A percentile compares a stretch with the other conserved stretches of the same genome.
phyloP scores from a whole-genome alignment of 2,888 invertebrate species.

The Odontocolon sp. region DNA sequence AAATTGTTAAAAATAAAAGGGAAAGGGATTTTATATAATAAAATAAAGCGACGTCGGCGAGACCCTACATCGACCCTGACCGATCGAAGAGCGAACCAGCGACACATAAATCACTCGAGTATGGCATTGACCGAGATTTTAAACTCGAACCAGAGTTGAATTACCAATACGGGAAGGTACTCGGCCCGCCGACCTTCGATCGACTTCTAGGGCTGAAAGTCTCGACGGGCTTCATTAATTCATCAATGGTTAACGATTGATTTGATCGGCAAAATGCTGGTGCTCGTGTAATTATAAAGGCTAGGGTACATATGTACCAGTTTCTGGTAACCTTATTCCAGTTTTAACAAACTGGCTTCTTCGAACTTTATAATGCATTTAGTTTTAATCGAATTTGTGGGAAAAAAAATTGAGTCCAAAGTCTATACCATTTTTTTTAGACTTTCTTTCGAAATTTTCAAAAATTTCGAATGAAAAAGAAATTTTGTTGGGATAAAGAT shows the following conservation, averaged over 20 bases:
- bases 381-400: no score
- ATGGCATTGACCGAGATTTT: constrained; percentile 73
- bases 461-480: no score
- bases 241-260: constrained; percentile 46
- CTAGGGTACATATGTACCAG: no score
- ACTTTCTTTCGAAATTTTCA: no score
- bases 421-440: background rate
- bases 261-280: background rate
- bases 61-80: constrained; percentile 47
- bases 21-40: constrained; percentile 6
- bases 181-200: constrained; percentile 63
- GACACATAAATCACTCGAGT: constrained; percentile 56
- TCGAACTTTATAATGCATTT: no score
- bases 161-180: constrained; percentile 58
- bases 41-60: background rate
- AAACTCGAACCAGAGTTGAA: constrained; percentile 57
- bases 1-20: no score
- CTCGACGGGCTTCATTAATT: constrained; percentile 39
- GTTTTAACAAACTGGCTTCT: background rate
- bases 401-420: background rate
- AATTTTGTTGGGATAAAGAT: no score
- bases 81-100: constrained; percentile 39
- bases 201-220: constrained; percentile 49
- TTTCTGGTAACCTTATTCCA: background rate
- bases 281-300: background rate